phyloP scores from a whole-genome alignment of 2,888 invertebrate genomes.

The Meandrusa payeni region DNA sequence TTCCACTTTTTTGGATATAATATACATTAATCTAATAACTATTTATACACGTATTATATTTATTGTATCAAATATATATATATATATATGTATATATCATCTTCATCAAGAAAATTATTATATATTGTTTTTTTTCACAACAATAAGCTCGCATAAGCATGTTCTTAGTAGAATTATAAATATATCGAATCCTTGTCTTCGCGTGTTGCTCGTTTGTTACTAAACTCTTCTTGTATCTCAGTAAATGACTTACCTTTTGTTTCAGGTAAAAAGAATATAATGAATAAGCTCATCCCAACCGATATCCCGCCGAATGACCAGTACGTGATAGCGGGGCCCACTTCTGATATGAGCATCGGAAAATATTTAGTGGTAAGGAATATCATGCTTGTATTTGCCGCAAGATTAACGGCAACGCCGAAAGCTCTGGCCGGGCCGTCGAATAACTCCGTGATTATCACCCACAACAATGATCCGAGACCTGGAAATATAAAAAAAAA shows the following conservation, averaged over 20 bases:
- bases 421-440: conserved; percentile 33
- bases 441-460: conserved; percentile 34
- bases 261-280: conserved; percentile 33
- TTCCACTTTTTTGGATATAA: too few relatives aligned
- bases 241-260: conserved; percentile 35
- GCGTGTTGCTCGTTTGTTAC: too few relatives aligned
- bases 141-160: too few relatives aligned
- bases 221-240: conserved; percentile 31
- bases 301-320: conserved; percentile 30
- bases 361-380: conserved; percentile 35
- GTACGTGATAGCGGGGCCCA: conserved; percentile 34
- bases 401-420: conserved; percentile 29
- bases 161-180: too few relatives aligned
- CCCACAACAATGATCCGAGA: conserved; percentile 32
- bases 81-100: too few relatives aligned
- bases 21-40: too few relatives aligned
- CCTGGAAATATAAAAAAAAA: conserved; percentile 29
- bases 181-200: too few relatives aligned
- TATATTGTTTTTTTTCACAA: too few relatives aligned
- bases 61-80: too few relatives aligned
- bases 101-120: too few relatives aligned
- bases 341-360: conserved; percentile 22
- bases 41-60: too few relatives aligned
- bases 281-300: conserved; percentile 27
- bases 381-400: conserved; percentile 21